These are phyloP conservation scores for Pyrgus malvae DNA, from an alignment of 2,888 invertebrate genomes.

Conservation along the genomic window DNA sequence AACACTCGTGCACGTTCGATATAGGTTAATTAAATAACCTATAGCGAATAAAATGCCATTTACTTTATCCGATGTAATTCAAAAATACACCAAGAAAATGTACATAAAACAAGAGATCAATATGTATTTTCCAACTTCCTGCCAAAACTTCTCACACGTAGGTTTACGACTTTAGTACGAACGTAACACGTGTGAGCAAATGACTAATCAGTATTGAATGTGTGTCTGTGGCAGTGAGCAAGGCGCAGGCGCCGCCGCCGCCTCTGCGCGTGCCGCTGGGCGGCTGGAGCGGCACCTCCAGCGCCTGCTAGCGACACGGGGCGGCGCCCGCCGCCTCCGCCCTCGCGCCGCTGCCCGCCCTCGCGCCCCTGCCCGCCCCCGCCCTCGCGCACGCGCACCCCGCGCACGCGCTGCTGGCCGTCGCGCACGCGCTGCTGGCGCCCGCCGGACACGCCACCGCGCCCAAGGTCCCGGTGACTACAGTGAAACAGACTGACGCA, in stretches of 20 bases:
- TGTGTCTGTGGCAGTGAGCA: conserved; percentile 62
- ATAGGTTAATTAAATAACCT: too few relatives aligned
- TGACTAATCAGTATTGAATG: neutral
- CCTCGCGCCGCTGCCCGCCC: conserved; percentile 53
- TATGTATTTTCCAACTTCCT: too few relatives aligned
- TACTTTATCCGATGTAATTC: too few relatives aligned
- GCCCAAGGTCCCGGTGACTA: conserved; percentile 3
- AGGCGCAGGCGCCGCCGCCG: conserved; percentile 84
- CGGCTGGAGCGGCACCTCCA: conserved; percentile 80
- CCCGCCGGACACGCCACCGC: conserved; percentile 55
- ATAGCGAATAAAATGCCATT: too few relatives aligned
- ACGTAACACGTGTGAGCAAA: too few relatives aligned
- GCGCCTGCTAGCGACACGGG: conserved; percentile 77
- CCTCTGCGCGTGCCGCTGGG: conserved; percentile 77
- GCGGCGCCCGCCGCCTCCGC: conserved; percentile 56
- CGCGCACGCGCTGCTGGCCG: conserved; percentile 59
- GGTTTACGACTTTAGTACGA: too few relatives aligned
- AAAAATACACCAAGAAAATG: too few relatives aligned
- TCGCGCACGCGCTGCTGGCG: conserved; percentile 62
- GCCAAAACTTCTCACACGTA: too few relatives aligned
- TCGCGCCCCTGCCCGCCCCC: conserved; percentile 46
- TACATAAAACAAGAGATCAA: too few relatives aligned
- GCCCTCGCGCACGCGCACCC: conserved; percentile 53
- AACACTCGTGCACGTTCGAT: too few relatives aligned
- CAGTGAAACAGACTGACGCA: too few relatives aligned